phyloP scores from a whole-genome alignment of 2,113 vertebrate species.

The Platichthys stellatus region DNA sequence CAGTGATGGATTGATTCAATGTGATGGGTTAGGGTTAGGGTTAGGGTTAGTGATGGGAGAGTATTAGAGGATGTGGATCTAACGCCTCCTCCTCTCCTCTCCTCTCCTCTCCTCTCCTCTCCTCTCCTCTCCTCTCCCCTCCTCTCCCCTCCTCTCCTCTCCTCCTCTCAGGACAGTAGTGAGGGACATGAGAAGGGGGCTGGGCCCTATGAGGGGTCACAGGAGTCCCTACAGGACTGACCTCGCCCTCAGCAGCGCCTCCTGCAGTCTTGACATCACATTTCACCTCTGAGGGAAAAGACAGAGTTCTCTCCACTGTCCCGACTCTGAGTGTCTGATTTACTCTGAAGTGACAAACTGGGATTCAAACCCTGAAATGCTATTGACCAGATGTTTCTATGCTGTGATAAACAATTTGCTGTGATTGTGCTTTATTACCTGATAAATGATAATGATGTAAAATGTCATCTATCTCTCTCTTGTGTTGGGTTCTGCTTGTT shows the following conservation, averaged over 20 bases:
- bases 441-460: too few species aligned
- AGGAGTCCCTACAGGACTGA: slow-evolving; percentile 72
- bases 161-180: slow-evolving; percentile 64
- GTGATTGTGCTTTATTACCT: too few species aligned
- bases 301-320: neutral
- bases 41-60: too few species aligned
- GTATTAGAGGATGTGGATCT: slow-evolving; percentile 21
- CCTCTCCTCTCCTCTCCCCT: neutral
- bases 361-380: neutral
- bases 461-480: too few species aligned
- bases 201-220: slow-evolving; percentile 67
- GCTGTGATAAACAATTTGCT: neutral
- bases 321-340: neutral
- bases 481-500: too few species aligned
- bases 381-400: neutral
- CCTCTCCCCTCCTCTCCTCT: slow-evolving; percentile 1
- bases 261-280: neutral
- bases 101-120: slow-evolving; percentile 5
- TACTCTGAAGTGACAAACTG: neutral
- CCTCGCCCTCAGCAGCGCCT: neutral
- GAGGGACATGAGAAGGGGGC: slow-evolving; percentile 31
- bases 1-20: neutral
- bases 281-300: neutral
- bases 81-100: neutral
- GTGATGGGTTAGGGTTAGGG: too few species aligned